Conservation (phyloP, 2,888 invertebrate species). For the Protophormia terraenovae region DNA sequence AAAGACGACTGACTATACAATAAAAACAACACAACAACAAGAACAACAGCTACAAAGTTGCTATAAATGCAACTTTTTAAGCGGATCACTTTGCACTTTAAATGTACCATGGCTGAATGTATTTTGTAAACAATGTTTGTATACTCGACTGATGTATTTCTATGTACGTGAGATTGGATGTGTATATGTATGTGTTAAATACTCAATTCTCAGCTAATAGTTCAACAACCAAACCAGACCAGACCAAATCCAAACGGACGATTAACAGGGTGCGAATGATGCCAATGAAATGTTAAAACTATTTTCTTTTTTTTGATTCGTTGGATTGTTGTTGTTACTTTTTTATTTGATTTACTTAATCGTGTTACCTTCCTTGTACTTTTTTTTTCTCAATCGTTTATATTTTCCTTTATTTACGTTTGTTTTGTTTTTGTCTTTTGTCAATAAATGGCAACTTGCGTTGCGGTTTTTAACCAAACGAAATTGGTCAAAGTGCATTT, state of each 20-base stretch:
- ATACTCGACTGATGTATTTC: slow-evolving; percentile 6
- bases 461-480: slow-evolving; percentile 65
- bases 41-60: slow-evolving; percentile 45
- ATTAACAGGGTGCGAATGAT: slow-evolving; percentile 66
- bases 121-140: slow-evolving; percentile 4
- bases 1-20: slow-evolving; percentile 8
- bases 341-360: slow-evolving; percentile 60
- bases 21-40: not conserved
- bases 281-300: slow-evolving; percentile 60
- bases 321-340: slow-evolving; percentile 15
- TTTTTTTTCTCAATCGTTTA: not conserved
- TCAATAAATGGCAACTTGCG: slow-evolving; percentile 67
- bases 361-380: slow-evolving; percentile 54
- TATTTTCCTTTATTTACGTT: slow-evolving; percentile 12
- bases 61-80: slow-evolving; percentile 67
- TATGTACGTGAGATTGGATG: no score
- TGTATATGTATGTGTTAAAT: slow-evolving; percentile 15
- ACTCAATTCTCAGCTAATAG: slow-evolving; percentile 56
- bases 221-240: slow-evolving; percentile 38
- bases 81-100: slow-evolving; percentile 60
- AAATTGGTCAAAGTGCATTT: slow-evolving; percentile 69
- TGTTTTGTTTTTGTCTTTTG: slow-evolving; percentile 49
- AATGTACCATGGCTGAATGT: slow-evolving; percentile 13
- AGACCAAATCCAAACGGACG: slow-evolving; percentile 54
- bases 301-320: slow-evolving; percentile 18